Evolutionary conservation across 2,888 invertebrate species (phyloP).

Genomic region (Dyspetes luteomarginatus): DNA sequence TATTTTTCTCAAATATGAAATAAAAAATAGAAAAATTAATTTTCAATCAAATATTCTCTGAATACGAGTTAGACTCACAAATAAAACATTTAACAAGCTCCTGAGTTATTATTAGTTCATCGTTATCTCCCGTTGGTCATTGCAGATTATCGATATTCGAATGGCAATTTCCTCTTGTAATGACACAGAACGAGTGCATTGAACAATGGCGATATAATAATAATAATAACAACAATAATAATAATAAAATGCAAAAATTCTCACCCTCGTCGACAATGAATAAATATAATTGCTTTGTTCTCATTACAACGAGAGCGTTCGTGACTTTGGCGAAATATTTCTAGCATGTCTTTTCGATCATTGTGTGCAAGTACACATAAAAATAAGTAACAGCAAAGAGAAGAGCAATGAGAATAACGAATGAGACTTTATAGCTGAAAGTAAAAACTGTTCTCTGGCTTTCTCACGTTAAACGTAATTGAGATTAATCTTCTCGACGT

Average conservation of each 20-base stretch:
- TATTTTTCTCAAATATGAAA: background rate
- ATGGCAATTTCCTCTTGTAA: background rate
- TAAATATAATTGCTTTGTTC: background rate
- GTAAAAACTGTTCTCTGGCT: conserved; percentile 1
- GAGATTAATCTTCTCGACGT: conserved; percentile 54
- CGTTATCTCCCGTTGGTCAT: background rate
- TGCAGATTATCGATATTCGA: background rate
- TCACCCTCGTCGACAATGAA: background rate
- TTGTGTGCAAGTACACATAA: conserved; percentile 9
- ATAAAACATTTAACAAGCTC: background rate
- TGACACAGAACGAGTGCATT: background rate
- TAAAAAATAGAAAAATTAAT: background rate
- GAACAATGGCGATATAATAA: background rate
- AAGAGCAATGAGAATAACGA: background rate
- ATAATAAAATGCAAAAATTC: background rate
- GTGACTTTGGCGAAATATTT: conserved; percentile 19
- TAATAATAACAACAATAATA: conserved; percentile 1
- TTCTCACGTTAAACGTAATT: conserved; percentile 60
- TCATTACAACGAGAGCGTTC: background rate
- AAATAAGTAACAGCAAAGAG: background rate
- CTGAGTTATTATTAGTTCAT: background rate
- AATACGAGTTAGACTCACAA: background rate
- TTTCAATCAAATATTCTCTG: background rate
- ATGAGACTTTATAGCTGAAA: conserved; percentile 19
- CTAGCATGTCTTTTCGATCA: conserved; percentile 15